These are phyloP conservation scores for Chiroxiphia lanceolata DNA, from an alignment of 2,797 vertebrate species.

Conservation along the genomic window DNA sequence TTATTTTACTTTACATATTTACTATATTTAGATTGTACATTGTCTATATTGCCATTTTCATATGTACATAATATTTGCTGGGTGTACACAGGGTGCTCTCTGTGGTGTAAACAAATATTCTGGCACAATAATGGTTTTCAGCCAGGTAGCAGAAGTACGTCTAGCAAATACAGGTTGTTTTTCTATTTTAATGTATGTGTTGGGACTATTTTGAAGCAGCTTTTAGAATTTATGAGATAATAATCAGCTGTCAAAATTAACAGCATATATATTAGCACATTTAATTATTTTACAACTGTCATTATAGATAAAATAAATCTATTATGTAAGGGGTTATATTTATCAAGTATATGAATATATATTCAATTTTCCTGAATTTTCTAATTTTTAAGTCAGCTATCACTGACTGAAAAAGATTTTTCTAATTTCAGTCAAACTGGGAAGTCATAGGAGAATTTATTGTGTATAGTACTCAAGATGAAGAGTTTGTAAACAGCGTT, in stretches of 20 bases:
- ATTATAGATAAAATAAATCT: neutral
- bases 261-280: neutral
- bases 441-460: neutral
- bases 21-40: neutral
- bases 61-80: neutral
- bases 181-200: neutral
- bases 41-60: neutral
- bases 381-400: neutral
- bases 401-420: neutral
- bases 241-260: neutral
- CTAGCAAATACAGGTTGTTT: neutral
- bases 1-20: slow-evolving; percentile 66
- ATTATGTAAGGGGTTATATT: neutral
- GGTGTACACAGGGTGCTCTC: neutral
- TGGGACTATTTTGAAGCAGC: neutral
- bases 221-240: neutral
- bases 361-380: neutral
- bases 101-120: neutral
- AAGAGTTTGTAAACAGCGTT: neutral
- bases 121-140: neutral
- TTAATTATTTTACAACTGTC: neutral
- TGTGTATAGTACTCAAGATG: neutral
- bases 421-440: neutral
- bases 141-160: neutral
- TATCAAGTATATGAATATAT: neutral